phyloP scores from a whole-genome alignment of 2,113 vertebrate species.

The Corvus hawaiiensis region DNA sequence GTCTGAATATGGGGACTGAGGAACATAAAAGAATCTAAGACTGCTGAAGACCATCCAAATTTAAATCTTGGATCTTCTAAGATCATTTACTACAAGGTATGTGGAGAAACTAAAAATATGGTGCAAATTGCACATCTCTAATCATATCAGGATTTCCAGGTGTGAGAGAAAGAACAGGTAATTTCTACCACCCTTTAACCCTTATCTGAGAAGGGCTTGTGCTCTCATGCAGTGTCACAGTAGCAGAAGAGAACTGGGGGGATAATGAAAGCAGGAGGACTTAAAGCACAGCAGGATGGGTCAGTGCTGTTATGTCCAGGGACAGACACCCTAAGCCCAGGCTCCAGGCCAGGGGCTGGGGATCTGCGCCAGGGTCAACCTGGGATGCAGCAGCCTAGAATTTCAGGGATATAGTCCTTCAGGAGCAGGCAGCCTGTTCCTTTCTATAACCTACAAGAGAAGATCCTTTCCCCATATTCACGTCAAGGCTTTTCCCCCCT shows the following conservation, averaged over 20 bases:
- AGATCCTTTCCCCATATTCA: not conserved
- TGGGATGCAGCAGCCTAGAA: not conserved
- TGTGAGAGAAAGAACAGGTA: not conserved
- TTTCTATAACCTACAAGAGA: not conserved
- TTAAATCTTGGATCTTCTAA: not conserved
- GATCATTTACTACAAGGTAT: not conserved
- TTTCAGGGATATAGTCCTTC: not conserved
- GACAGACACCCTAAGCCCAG: not conserved
- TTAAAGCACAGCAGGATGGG: not conserved
- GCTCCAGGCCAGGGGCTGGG: not conserved
- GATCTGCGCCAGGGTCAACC: not conserved
- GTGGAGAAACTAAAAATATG: not conserved
- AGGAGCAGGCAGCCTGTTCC: not conserved
- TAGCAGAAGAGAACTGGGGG: not conserved
- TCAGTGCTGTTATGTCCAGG: not conserved
- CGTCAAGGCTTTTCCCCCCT: not conserved
- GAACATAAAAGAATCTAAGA: not conserved
- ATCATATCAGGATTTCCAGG: not conserved
- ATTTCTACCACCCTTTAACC: not conserved
- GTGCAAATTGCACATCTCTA: not conserved
- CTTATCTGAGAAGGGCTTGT: not conserved
- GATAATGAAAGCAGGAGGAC: not conserved
- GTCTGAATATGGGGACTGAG: not conserved
- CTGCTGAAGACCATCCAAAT: not conserved
- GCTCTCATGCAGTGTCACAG: not conserved